phyloP scores from a whole-genome alignment of 1,140 invertebrate species.

The Habropoda laboriosa region DNA sequence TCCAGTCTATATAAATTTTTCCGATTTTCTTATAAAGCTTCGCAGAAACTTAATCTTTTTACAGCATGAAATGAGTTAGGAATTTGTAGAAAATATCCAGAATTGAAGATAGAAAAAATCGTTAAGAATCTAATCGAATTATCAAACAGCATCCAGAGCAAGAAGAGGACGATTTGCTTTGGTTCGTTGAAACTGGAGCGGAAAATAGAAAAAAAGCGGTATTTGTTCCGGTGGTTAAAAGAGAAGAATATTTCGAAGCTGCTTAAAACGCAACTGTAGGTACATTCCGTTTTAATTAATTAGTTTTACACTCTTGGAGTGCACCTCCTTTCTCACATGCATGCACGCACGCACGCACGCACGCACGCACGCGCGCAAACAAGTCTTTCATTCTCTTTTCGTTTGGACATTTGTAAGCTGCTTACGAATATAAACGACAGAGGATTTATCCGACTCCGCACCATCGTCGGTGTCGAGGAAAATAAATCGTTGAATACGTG shows the following conservation, averaged over 20 bases:
- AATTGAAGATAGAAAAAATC: no score
- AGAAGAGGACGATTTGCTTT: neutral
- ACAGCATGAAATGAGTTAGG: no score
- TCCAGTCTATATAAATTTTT: no score
- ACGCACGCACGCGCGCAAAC: no score
- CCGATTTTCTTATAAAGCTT: no score
- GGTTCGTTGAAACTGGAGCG: neutral
- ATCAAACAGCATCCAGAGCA: neutral
- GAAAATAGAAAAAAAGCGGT: neutral
- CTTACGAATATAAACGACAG: slow-evolving; percentile 51
- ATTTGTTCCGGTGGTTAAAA: neutral
- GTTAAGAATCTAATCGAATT: neutral
- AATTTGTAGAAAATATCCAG: no score
- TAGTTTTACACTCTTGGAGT: slow-evolving; percentile 26
- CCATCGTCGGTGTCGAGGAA: slow-evolving; percentile 27
- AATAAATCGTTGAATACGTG: slow-evolving; percentile 44
- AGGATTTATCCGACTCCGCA: slow-evolving; percentile 42
- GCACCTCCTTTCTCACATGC: no score
- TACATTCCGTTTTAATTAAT: slow-evolving; percentile 44
- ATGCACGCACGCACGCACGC: no score
- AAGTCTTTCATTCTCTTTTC: slow-evolving; percentile 31
- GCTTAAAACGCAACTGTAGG: slow-evolving; percentile 32
- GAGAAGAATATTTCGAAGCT: neutral
- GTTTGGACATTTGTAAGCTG: slow-evolving; percentile 47
- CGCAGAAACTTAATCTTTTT: no score